These are phyloP conservation scores for Oriolus oriolus DNA, from an alignment of 2,113 vertebrate species.

Conservation along the genomic window DNA sequence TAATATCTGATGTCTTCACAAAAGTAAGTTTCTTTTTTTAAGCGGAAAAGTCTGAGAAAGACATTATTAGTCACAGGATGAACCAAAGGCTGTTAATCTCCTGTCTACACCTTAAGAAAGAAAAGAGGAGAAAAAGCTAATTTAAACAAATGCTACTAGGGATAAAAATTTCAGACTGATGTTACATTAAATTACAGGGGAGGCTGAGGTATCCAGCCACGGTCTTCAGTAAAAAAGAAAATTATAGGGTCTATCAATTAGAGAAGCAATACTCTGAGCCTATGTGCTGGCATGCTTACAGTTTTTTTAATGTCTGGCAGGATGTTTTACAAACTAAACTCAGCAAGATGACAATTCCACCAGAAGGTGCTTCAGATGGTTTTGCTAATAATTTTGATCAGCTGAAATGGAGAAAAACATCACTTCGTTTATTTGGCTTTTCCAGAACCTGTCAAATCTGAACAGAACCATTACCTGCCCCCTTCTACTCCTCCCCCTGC, in stretches of 20 bases:
- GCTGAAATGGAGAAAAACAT: slow-evolving; percentile 66
- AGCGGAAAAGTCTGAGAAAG: background rate
- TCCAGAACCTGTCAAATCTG: slow-evolving; percentile 64
- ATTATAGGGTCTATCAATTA: slow-evolving; percentile 47
- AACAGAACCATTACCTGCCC: slow-evolving; percentile 54
- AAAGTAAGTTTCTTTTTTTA: background rate
- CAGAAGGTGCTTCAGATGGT: slow-evolving; percentile 81
- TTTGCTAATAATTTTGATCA: slow-evolving; percentile 77
- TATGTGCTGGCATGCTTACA: slow-evolving; percentile 61
- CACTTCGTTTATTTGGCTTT: slow-evolving; percentile 65
- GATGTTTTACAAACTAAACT: slow-evolving; percentile 74
- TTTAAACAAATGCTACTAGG: background rate
- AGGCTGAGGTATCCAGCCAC: background rate
- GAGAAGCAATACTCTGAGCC: slow-evolving; percentile 25
- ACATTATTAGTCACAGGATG: background rate
- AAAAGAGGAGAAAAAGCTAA: background rate
- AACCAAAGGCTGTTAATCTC: slow-evolving; percentile 28
- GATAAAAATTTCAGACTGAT: background rate
- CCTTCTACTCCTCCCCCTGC: background rate
- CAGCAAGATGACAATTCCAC: slow-evolving; percentile 74
- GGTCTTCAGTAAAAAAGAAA: slow-evolving; percentile 7
- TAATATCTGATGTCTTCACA: background rate
- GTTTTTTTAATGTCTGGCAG: slow-evolving; percentile 70
- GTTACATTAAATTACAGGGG: background rate
- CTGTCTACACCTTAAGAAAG: slow-evolving; percentile 13